Conservation (phyloP, 2,888 invertebrate genomes). For the Gymnosoma rotundatum region DNA sequence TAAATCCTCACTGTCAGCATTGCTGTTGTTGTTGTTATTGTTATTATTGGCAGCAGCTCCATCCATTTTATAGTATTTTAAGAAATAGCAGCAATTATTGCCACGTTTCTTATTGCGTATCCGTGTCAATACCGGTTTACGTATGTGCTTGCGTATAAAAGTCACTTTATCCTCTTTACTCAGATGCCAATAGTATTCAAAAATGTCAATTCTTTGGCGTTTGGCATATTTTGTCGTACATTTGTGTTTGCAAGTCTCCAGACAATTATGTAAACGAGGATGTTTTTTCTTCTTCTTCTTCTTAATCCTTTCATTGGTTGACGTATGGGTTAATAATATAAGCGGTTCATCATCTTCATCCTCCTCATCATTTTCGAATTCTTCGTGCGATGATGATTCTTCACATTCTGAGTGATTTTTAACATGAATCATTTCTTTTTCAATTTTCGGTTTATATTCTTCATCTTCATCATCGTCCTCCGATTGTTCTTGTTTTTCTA, state of each 20-base stretch:
- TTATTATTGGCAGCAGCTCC: neutral
- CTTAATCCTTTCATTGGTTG: neutral
- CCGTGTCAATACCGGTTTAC: constrained; percentile 48
- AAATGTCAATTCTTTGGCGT: constrained; percentile 63
- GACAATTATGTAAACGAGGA: constrained; percentile 60
- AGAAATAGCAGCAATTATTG: constrained; percentile 60
- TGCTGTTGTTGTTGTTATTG: neutral
- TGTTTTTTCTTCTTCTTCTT: constrained; percentile 32
- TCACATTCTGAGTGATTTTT: constrained; percentile 4
- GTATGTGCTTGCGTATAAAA: constrained; percentile 55
- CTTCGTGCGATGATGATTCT: neutral
- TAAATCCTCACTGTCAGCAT: constrained; percentile 12
- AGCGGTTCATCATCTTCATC: constrained; percentile 58
- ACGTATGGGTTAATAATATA: constrained; percentile 42
- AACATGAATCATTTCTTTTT: neutral
- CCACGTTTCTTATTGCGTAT: constrained; percentile 61
- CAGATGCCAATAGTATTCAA: constrained; percentile 66
- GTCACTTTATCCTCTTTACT: constrained; percentile 48
- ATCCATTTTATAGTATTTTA: constrained; percentile 47
- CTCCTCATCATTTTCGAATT: constrained; percentile 7
- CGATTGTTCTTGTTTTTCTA: constrained; percentile 20
- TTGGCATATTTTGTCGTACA: constrained; percentile 60
- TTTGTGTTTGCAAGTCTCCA: constrained; percentile 69
- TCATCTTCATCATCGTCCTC: constrained; percentile 18
- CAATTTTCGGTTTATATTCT: neutral